Conservation (phyloP, 2,797 vertebrate species). For the Lycodopsis pacificus region DNA sequence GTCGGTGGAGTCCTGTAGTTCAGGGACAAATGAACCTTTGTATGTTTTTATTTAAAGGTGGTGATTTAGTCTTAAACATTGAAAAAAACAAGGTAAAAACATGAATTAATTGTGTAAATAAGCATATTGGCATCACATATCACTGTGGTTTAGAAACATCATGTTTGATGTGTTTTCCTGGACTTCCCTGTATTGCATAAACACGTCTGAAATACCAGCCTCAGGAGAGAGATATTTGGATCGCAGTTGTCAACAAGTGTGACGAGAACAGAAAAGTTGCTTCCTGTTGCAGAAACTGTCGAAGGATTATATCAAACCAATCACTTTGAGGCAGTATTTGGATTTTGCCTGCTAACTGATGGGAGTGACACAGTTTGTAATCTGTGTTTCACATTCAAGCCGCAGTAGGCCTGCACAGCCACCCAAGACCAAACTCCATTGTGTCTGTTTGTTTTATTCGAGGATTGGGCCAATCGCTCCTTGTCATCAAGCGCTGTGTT, state of each 20-base stretch:
- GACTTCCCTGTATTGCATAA: constrained; percentile 12
- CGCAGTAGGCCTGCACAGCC: constrained; percentile 17
- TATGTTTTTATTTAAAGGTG: background rate
- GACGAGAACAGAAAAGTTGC: constrained; percentile 17
- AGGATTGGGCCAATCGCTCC: constrained; percentile 42
- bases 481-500: constrained; percentile 68
- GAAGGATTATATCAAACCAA: constrained; percentile 22
- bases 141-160: constrained; percentile 9
- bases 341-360: constrained; percentile 31
- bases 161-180: background rate
- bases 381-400: constrained; percentile 50
- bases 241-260: constrained; percentile 39
- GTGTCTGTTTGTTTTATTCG: constrained; percentile 40
- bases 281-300: constrained; percentile 29
- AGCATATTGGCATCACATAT: background rate
- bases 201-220: constrained; percentile 16
- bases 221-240: constrained; percentile 12
- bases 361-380: constrained; percentile 42
- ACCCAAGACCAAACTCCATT: constrained; percentile 37
- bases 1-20: constrained; percentile 7
- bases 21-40: background rate
- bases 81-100: background rate
- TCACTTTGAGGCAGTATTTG: constrained; percentile 28
- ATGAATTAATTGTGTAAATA: background rate
- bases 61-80: background rate